Evolutionary conservation across 2,113 vertebrate genomes (phyloP).

Genomic region (Raja brachyura): DNA sequence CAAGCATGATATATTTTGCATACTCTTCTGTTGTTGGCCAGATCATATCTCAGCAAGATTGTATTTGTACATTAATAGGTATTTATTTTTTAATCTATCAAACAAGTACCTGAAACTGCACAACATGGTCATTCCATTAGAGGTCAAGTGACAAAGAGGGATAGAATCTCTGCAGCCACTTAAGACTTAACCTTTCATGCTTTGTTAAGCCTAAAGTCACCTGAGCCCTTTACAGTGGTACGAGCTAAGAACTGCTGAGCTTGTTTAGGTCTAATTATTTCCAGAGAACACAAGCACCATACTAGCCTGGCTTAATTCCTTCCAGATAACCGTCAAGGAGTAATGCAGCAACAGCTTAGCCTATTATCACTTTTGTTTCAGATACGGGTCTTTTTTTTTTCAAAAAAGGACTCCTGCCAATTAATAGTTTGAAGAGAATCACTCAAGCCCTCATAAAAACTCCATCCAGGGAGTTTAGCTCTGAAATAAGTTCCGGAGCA

Average conservation of each 20-base stretch:
- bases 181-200: slow-evolving; percentile 46
- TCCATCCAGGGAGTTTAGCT: slow-evolving; percentile 48
- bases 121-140: slow-evolving; percentile 45
- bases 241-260: slow-evolving; percentile 45
- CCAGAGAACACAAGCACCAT: slow-evolving; percentile 14
- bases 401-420: slow-evolving; percentile 41
- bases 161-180: slow-evolving; percentile 33
- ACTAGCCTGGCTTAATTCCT: slow-evolving; percentile 39
- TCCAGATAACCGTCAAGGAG: slow-evolving; percentile 36
- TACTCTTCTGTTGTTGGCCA: slow-evolving; percentile 33
- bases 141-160: slow-evolving; percentile 40
- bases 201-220: slow-evolving; percentile 46
- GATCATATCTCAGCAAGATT: slow-evolving; percentile 46
- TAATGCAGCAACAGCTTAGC: slow-evolving; percentile 29
- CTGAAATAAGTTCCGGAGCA: slow-evolving; percentile 55
- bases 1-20: not conserved
- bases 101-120: slow-evolving; percentile 43
- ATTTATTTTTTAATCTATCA: slow-evolving; percentile 48
- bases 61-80: slow-evolving; percentile 45
- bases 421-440: slow-evolving; percentile 57
- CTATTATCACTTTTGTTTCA: slow-evolving; percentile 36
- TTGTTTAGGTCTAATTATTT: slow-evolving; percentile 46
- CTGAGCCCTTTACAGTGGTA: slow-evolving; percentile 40
- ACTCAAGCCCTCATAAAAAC: slow-evolving; percentile 52
- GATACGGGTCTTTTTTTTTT: slow-evolving; percentile 38